Base-by-base conservation (phyloP, 2,888 invertebrate genomes). In the Drymonia ruficornis region DNA sequence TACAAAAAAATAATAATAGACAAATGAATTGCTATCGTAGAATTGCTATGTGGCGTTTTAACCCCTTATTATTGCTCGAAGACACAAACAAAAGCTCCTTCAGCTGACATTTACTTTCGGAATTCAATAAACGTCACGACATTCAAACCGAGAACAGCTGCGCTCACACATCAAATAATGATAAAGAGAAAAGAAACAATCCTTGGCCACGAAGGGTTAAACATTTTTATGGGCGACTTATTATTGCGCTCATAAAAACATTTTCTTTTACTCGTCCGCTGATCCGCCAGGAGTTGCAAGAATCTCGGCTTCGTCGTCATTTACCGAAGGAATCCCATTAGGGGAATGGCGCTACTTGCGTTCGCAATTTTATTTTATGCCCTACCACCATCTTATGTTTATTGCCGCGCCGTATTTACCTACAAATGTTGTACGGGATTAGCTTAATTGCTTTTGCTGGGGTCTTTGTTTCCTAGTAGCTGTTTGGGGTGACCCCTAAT, bases 351-450 rank as follows among this genome's bases (percentile, higher is more conserved):
- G 69, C 72, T 74, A 76, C 81, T 82, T 79, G 76, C 74, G 78
- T 75, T 75, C 75, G 79, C 81, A 76, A 78, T 83, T 82, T 81
- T 78, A 80, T 85, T 86, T 85, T 81, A 83, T 77, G 70, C 61
- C 67, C 67, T 57, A 55, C 72, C 67, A 69, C 65, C 70, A 69
- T 68, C 61, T 57, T 64, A 71, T 78, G 73, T 79, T 76, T 75
- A 79, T 69, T 66, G 57, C 65, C 28, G 34, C 49, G 53, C 55
- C 56, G 56, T 70, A 63, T 70, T 72, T 66, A 67, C 59, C 47
- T 43, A 49, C 59, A 62, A 57, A 70, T 56, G 59, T 56, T 61
- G 52, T 65, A 50, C 49, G 55, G 49, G 59, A 63, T 57, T 57
- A 52, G 45, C 50, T 53, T 52, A 55, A 57, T 59, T 55, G 50